Evolutionary conservation across 2,888 invertebrate species (phyloP), one percentile per base, ranked within the genome.

Genomic region (Drosophila melanosoma): DNA sequence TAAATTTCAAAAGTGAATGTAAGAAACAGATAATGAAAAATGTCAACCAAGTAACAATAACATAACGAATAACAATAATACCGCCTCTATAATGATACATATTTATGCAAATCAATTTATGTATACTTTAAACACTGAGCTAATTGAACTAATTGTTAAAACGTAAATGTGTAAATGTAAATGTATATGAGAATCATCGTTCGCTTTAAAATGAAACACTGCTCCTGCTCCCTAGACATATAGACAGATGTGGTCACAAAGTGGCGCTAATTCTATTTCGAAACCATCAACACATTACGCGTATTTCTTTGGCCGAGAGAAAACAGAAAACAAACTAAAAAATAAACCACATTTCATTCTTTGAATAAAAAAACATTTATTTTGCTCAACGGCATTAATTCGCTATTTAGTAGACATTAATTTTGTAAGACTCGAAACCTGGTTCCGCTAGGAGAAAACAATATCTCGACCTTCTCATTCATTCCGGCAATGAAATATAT

Each of bases 401-500:
- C 36, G 45, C 57, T 65, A 74, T 66, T 64, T 78, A 56, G 63
- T 42, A 74, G 61, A 26, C 51, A 48, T 42, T 61, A 48, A 56
- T 68, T 68, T 68, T 68, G 61, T 68, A 42, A 45, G 62, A 53
- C 65, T 74, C 62, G 58, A 79, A 79, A 76, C 38, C 48, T 68
- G 66, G 65, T 63, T 64, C 40, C 61, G 66, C 40, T 59, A n/a
- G 20, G 42, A 54, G 40, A 40, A 23, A 57, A 71, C 48, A 65
- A 52, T 59, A 49, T 45, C n/a, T 57, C 60, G 29, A 72, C 61
- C 65, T 76, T 73, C 76, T 79, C 74, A 88, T 86, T 91, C 90
- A 90, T 91, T 91, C 91, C 90, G 87, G 81, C 75, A 87, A 85
- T 84, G 83, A 87, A 87, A 68, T 45, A 68, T 66, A 60, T 42